Evolutionary conservation across 2,797 vertebrate genomes (phyloP), one percentile per base, ranked within the genome.

Genomic region (Chelon auratus): DNA sequence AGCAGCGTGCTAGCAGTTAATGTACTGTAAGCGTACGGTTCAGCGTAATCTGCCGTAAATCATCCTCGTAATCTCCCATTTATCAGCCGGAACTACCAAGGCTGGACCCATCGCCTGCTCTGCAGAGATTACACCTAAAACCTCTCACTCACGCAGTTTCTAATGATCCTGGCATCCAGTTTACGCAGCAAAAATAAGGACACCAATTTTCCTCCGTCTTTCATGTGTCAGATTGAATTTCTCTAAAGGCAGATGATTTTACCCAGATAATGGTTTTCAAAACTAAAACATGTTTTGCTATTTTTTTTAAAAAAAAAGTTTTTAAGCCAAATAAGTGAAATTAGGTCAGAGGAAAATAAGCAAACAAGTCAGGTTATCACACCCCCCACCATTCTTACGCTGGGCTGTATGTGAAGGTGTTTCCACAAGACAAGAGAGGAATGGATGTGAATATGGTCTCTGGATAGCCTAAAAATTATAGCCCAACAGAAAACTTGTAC

Each of bases 21-120:
- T 58, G 47, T 33, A 47, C 51, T 26, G 60, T 68, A 20, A 75
- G 77, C 67, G n/a, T n/a, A n/a, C n/a, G 40, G 72, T 54, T 67
- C 47, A 33, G 37, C 64, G 55, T 91, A 93, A 93, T 93, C 90
- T 91, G 87, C 60, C 48, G 78, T 75, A 91, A 90, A 90, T 84
- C 84, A 82, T 78, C 64, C 80, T 67, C 68, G 75, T 92, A 93
- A 93, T 93, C 92, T 92, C 89, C 87, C 81, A 87, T 91, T 89
- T 90, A 90, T 90, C 86, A 90, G 78, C 39, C 20, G 76, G 75
- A 85, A 85, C 65, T 77, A 75, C 53, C 10, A n/a, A 67, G 62
- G 39, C 37, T 56, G 81, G 68, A 81, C 75, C 77, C 40, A 37
- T 24, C 55, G 59, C 74, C 18, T 59, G 42, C 82, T 85, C 75